Evolutionary conservation across 2,888 invertebrate species (phyloP), one percentile per base, ranked within the genome.

Genomic region (Anthrax anthrax): DNA sequence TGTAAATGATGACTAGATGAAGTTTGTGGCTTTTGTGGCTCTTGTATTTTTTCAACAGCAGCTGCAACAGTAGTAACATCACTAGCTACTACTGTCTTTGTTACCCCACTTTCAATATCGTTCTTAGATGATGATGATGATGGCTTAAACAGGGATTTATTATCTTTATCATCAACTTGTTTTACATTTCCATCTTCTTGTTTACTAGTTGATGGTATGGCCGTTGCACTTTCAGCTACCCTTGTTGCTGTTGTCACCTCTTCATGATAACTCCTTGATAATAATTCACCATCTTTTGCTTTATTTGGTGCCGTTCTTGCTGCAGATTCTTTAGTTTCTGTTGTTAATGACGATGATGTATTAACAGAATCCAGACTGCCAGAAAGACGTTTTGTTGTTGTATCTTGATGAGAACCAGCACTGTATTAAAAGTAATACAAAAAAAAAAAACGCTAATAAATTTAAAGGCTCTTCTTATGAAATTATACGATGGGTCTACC

Each of bases 321-420:
- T 32, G 29, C 1, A 12, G 29, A 12, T 12, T 9, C 12, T 32
- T 9, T 32, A 8, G 23, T 27, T 27, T 5, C 9, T 27, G 23
- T 27, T 18, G 45, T 36, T 42, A 16, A n/a, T 12, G 41, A 27
- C 17, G 27, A n/a, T 17, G 39, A 40, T 32, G 43, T 50, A 46
- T 48, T 54, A 49, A 49, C 49, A 45, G 54, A 54, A 49, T 61
- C 59, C 52, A 60, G 58, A 42, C 56, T 58, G 50, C 50, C 53
- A 18, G 54, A 38, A 5, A 52, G 43, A 12, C 43, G 29, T 46
- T 47, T 51, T n/a, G 59, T 54, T 13, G 62, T 56, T 46, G 61
- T 63, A 53, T 62, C 64, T 54, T 60, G 18, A 47, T 27, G 19
- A n/a, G 27, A 43, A 39, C 14, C 8, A 9, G 14, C 32, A 37